phyloP scores from a whole-genome alignment of 1,140 invertebrate genomes.

The Cyphomyrmex costatus region DNA sequence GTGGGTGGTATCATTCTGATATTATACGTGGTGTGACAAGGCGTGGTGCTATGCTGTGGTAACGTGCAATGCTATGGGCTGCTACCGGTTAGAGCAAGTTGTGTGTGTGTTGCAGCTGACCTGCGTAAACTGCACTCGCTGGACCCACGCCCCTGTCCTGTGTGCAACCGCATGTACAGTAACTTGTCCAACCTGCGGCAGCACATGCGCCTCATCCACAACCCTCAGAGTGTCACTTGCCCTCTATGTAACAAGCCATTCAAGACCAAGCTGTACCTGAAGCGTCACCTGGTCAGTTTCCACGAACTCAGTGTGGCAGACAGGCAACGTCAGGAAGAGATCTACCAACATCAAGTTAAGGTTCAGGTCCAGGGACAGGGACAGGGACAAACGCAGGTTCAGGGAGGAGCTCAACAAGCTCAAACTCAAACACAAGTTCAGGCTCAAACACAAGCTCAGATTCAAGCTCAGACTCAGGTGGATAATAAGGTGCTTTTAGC shows the following conservation, averaged over 20 bases:
- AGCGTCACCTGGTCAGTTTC: conserved; percentile 89
- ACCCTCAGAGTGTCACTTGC: conserved; percentile 92
- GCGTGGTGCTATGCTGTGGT: conserved; percentile 82
- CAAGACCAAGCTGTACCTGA: conserved; percentile 93
- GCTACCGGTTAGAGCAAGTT: conserved; percentile 87
- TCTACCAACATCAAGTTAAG: conserved; percentile 84
- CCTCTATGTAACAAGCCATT: conserved; percentile 91
- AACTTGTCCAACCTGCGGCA: conserved; percentile 93
- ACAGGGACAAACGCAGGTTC: conserved; percentile 69
- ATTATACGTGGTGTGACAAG: conserved; percentile 76
- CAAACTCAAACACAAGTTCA: conserved; percentile 72
- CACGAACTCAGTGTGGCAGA: conserved; percentile 87
- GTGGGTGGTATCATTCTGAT: conserved; percentile 84
- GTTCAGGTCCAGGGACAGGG: conserved; percentile 74
- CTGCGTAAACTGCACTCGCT: conserved; percentile 89
- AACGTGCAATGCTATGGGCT: conserved; percentile 86
- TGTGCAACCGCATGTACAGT: conserved; percentile 93
- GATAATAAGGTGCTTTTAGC: conserved; percentile 70
- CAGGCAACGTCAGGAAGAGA: conserved; percentile 85
- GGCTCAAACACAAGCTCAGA: conserved; percentile 66
- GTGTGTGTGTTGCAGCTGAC: conserved; percentile 88
- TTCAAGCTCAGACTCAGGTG: conserved; percentile 69
- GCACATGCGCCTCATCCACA: conserved; percentile 93
- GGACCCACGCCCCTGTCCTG: conserved; percentile 91
- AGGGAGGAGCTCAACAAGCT: conserved; percentile 76